A percentile compares a stretch with the other conserved stretches of the same genome.
phyloP scores from a whole-genome alignment of 1,140 invertebrate genomes.

The Platyura marginata region DNA sequence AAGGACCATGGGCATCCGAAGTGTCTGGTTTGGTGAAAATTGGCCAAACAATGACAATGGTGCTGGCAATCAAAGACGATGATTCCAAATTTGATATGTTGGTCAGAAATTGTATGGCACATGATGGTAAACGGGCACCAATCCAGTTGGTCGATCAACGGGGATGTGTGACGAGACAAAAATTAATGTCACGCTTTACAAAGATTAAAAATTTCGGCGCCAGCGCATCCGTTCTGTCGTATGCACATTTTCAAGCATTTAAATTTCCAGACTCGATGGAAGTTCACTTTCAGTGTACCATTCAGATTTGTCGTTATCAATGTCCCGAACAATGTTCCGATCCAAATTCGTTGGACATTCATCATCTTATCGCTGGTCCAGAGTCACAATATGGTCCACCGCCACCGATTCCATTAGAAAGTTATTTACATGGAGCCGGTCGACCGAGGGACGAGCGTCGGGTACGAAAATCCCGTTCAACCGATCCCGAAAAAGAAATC shows the following conservation, averaged over 20 bases:
- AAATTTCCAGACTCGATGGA: conserved; percentile 95
- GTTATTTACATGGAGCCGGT: conserved; percentile 25
- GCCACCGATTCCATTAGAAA: conserved; percentile 31
- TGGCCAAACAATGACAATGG: conserved; percentile 95
- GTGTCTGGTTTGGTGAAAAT: conserved; percentile 88
- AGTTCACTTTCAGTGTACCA: conserved; percentile 90
- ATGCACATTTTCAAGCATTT: conserved; percentile 87
- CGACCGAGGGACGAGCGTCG: conserved; percentile 56
- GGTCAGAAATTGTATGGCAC: conserved; percentile 83
- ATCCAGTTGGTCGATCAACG: conserved; percentile 86
- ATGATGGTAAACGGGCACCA: conserved; percentile 85
- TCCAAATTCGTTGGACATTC: conserved; percentile 29
- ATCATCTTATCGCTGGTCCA: conserved; percentile 29
- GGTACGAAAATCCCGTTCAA: conserved; percentile 37
- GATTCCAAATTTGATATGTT: conserved; percentile 94
- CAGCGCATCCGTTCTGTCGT: conserved; percentile 76
- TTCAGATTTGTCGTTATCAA: conserved; percentile 83
- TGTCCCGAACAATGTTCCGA: conserved; percentile 80
- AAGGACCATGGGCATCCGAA: conserved; percentile 89
- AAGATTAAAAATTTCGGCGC: conserved; percentile 92
- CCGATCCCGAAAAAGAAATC: conserved; percentile 50
- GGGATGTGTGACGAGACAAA: conserved; percentile 79
- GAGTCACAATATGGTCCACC: conserved; percentile 50
- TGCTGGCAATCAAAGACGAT: conserved; percentile 86
- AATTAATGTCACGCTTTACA: conserved; percentile 83